Evolutionary conservation across 2,797 vertebrate species (phyloP).

Genomic region (Limnodromus scolopaceus): DNA sequence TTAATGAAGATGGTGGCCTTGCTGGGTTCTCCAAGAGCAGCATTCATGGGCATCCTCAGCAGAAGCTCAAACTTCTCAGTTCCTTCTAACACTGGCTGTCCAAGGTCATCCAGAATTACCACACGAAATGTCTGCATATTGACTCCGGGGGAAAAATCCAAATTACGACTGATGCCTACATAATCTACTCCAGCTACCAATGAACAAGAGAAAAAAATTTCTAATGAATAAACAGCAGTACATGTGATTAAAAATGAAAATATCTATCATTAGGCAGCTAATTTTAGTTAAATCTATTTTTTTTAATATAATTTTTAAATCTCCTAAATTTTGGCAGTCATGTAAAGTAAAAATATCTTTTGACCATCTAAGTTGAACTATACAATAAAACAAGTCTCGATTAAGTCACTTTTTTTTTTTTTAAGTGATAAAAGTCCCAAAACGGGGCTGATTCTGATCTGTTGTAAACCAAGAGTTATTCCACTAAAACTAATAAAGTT

Average conservation of each 20-base stretch:
- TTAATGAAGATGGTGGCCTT: slow-evolving; percentile 88
- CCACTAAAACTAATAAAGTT: background rate
- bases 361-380: background rate
- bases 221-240: background rate
- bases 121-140: slow-evolving; percentile 89
- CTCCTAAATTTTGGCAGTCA: background rate
- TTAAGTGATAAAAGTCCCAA: background rate
- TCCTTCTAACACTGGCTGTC: slow-evolving; percentile 90
- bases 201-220: background rate
- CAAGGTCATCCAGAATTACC: slow-evolving; percentile 91
- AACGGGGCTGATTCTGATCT: background rate
- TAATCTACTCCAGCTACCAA: slow-evolving; percentile 91
- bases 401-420: background rate
- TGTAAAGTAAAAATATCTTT: background rate
- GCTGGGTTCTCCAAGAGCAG: slow-evolving; percentile 89
- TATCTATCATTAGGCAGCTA: background rate
- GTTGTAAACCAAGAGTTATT: background rate
- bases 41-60: slow-evolving; percentile 91
- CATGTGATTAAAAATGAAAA: background rate
- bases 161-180: slow-evolving; percentile 91
- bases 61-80: slow-evolving; percentile 91
- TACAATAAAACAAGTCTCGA: background rate
- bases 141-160: slow-evolving; percentile 93
- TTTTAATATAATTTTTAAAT: background rate
- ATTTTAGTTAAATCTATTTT: background rate